Evolutionary conservation across 1,140 invertebrate species (phyloP).

Genomic region (Drosophila paulistorum): DNA sequence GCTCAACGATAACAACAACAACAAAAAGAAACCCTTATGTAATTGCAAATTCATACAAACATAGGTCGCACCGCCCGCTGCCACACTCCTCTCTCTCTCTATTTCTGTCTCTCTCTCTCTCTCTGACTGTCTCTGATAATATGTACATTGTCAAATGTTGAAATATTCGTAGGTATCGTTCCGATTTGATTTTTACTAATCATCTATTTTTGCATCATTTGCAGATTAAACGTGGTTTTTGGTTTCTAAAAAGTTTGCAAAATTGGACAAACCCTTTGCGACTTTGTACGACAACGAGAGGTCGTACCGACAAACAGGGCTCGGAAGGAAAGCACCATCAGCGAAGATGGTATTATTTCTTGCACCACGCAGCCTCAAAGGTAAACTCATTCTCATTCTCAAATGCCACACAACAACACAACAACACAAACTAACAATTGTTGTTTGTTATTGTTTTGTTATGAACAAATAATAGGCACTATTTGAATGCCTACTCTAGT

Average conservation of each 20-base stretch:
- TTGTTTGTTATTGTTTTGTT: neutral
- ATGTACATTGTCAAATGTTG: too few relatives aligned
- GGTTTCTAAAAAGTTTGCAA: conserved; percentile 70
- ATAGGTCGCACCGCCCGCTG: neutral
- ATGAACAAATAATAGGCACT: neutral
- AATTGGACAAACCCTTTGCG: conserved; percentile 82
- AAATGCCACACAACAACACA: too few relatives aligned
- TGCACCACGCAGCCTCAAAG: conserved; percentile 81
- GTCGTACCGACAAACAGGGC: conserved; percentile 77
- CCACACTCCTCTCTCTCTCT: neutral
- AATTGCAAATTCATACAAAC: neutral
- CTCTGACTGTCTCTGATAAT: too few relatives aligned
- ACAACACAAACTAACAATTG: too few relatives aligned
- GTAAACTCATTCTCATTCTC: too few relatives aligned
- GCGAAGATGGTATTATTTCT: conserved; percentile 80
- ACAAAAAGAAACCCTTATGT: neutral
- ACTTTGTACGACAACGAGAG: conserved; percentile 81
- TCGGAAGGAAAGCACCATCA: conserved; percentile 78
- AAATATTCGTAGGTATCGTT: too few relatives aligned
- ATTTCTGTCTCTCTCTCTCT: neutral
- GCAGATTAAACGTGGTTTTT: conserved; percentile 59
- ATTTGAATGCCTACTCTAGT: neutral
- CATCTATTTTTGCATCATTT: conserved; percentile 15
- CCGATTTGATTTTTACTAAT: too few relatives aligned
- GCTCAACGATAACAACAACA: neutral